Conservation (phyloP, 2,797 vertebrate genomes). For the Aotus griseimembra region DNA sequence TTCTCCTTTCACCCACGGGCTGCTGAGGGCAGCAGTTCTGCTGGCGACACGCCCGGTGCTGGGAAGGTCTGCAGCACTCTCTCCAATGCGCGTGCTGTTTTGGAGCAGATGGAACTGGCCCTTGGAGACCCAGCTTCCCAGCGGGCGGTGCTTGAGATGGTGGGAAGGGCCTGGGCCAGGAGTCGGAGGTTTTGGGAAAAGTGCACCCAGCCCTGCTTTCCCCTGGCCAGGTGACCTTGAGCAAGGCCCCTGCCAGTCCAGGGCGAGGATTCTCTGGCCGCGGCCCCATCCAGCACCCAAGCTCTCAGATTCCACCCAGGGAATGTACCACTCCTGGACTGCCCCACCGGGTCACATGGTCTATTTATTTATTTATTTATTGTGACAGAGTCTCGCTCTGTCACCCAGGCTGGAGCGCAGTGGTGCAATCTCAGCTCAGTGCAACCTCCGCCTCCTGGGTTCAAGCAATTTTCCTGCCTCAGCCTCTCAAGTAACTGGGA, state of each 20-base stretch:
- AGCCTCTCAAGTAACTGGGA: not conserved
- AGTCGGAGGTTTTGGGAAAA: not conserved
- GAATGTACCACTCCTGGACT: not conserved
- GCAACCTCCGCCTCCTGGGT: not conserved
- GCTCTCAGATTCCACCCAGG: not conserved
- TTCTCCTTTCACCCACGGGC: not conserved
- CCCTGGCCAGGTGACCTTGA: not conserved
- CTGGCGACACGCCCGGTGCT: not conserved
- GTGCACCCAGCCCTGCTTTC: not conserved
- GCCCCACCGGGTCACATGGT: fast-evolving
- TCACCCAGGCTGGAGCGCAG: not conserved
- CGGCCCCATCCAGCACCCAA: fast-evolving
- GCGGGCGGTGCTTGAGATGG: not conserved
- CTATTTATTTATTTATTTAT: not conserved
- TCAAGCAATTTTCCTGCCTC: not conserved
- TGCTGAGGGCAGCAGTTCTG: not conserved
- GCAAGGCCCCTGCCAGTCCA: not conserved
- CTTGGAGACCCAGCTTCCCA: not conserved
- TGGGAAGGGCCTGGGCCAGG: not conserved
- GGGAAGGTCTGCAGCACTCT: not conserved
- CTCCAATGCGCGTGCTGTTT: not conserved
- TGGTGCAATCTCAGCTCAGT: not conserved
- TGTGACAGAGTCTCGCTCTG: not conserved
- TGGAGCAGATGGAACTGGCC: fast-evolving
- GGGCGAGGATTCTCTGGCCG: not conserved